These are phyloP conservation scores for Paragorgia papillata DNA, from an alignment of 92 coral and sea anemone species.

Conservation along the genomic window DNA sequence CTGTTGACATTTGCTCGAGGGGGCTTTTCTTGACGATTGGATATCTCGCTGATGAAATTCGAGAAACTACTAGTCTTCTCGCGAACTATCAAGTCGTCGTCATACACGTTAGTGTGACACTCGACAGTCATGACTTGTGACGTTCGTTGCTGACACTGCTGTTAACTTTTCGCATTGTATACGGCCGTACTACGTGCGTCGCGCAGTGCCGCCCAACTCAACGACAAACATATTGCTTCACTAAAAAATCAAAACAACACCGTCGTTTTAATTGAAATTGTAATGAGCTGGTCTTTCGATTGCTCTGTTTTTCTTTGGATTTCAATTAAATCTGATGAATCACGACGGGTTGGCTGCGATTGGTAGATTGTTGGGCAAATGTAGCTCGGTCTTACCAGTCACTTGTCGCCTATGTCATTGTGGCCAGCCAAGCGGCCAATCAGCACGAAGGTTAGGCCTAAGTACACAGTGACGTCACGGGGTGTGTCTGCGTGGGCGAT, in stretches of 20 bases:
- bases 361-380: too few species aligned
- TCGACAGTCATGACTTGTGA: not conserved
- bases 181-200: not conserved
- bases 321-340: constrained; percentile 20
- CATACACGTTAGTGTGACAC: too few species aligned
- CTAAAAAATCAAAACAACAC: constrained; percentile 15
- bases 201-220: constrained; percentile 4
- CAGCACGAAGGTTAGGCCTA: constrained; percentile 58
- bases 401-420: constrained; percentile 38
- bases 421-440: constrained; percentile 37
- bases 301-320: constrained; percentile 30
- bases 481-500: constrained; percentile 99
- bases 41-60: constrained; percentile 8
- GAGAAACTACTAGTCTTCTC: constrained; percentile 30
- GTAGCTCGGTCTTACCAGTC: constrained; percentile 19
- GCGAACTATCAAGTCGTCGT: too few species aligned
- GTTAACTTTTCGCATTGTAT: not conserved
- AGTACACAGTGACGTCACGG: constrained; percentile 87
- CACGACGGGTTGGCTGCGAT: too few species aligned
- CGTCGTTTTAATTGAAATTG: constrained; percentile 24
- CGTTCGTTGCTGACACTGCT: too few species aligned
- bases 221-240: constrained; percentile 4
- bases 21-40: not conserved
- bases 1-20: constrained; percentile 36
- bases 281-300: constrained; percentile 29